A percentile compares a stretch with the other conserved stretches of the same genome.
Evolutionary conservation across 2,113 vertebrate genomes (phyloP).

Genomic region (Urocolius indicus): DNA sequence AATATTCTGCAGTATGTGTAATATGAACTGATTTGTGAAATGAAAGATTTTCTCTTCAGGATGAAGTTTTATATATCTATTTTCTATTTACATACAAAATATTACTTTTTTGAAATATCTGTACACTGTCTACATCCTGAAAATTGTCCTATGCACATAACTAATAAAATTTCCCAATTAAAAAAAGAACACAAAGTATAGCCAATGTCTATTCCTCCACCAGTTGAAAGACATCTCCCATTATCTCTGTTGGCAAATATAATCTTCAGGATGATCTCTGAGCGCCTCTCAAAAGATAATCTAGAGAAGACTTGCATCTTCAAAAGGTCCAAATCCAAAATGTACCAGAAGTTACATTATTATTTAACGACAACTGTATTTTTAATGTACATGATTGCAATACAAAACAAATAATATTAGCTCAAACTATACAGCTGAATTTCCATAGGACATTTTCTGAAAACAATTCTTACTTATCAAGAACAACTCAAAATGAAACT

Average conservation of each 20-base stretch:
- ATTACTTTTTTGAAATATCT: neutral
- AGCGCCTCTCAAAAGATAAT: neutral
- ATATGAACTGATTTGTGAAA: neutral
- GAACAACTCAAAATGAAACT: neutral
- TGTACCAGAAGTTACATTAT: neutral
- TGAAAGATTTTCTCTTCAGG: neutral
- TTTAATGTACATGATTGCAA: neutral
- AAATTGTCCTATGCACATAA: neutral
- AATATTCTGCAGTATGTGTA: neutral
- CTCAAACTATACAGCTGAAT: neutral
- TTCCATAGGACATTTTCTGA: neutral
- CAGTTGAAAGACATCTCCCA: neutral
- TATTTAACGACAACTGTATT: neutral
- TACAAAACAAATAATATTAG: neutral
- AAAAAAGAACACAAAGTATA: neutral
- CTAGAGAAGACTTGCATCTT: neutral
- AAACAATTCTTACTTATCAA: neutral
- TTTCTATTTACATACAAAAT: neutral
- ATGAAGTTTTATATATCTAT: neutral
- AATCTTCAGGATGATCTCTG: neutral
- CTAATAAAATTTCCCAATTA: neutral
- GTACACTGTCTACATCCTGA: neutral
- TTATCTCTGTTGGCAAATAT: neutral
- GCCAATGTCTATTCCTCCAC: neutral
- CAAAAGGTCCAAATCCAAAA: neutral